phyloP scores from a whole-genome alignment of 1,140 invertebrate genomes.

The Drosophila busckii region DNA sequence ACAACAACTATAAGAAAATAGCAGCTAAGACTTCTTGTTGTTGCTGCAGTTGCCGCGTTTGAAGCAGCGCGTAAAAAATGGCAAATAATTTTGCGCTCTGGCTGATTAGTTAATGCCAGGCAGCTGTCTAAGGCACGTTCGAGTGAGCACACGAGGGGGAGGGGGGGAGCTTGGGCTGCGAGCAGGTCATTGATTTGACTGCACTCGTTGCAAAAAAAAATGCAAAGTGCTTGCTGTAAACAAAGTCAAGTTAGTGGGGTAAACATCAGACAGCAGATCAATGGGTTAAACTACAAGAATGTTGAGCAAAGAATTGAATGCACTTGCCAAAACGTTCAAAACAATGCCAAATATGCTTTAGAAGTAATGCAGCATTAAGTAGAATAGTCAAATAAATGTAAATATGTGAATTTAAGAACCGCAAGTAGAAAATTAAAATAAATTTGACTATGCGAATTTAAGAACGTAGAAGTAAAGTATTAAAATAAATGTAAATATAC shows the following conservation, averaged over 20 bases:
- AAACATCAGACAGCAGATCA: not conserved
- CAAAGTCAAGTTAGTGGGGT: not conserved
- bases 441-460: no score
- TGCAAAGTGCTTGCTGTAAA: conserved; percentile 14
- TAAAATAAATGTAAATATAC: no score
- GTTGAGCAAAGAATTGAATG: no score
- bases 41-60: conserved; percentile 57
- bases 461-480: no score
- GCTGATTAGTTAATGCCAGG: conserved; percentile 70
- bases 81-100: conserved; percentile 74
- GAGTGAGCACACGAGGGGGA: not conserved
- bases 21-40: conserved; percentile 40
- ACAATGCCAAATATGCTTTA: no score
- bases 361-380: no score
- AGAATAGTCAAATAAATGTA: no score
- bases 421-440: no score
- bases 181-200: not conserved
- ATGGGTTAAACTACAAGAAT: no score
- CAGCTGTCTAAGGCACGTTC: not conserved
- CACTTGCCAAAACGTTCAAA: no score
- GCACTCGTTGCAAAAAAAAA: conserved; percentile 9
- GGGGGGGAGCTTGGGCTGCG: not conserved
- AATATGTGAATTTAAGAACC: no score
- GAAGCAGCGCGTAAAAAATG: conserved; percentile 75
- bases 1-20: conserved; percentile 37